These are phyloP conservation scores for Habrosyne pyritoides DNA, from an alignment of 2,888 invertebrate species.

Conservation along the genomic window DNA sequence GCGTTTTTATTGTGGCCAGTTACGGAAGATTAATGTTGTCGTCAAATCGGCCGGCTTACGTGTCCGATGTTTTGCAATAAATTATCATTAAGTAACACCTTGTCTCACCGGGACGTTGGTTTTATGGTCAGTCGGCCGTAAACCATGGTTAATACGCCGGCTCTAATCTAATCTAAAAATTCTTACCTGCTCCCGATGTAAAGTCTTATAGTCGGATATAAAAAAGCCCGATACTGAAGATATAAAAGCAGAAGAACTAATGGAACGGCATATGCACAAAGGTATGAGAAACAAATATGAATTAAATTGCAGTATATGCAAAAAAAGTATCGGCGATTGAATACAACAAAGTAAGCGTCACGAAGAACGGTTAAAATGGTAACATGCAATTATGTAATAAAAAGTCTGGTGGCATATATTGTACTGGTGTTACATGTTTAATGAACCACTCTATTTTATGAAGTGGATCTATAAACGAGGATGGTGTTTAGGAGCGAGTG, in stretches of 20 bases:
- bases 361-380: conserved; percentile 51
- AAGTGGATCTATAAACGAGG: conserved; percentile 66
- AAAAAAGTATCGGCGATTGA: conserved; percentile 30
- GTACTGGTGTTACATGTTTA: conserved; percentile 57
- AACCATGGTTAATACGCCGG: conserved; percentile 60
- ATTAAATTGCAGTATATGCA: conserved; percentile 51
- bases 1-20: conserved; percentile 62
- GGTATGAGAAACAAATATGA: conserved; percentile 52
- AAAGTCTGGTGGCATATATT: conserved; percentile 51
- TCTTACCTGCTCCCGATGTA: conserved; percentile 71
- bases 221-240: conserved; percentile 43
- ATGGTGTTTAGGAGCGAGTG: conserved; percentile 55
- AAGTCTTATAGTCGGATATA: conserved; percentile 49
- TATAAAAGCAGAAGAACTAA: conserved; percentile 50
- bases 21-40: conserved; percentile 75
- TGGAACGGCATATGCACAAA: conserved; percentile 53
- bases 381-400: conserved; percentile 70
- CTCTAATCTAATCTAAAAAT: conserved; percentile 73
- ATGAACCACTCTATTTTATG: conserved; percentile 75
- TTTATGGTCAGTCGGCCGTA: conserved; percentile 67
- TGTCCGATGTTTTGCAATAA: conserved; percentile 73
- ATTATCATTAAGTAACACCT: conserved; percentile 81
- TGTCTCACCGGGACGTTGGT: conserved; percentile 58
- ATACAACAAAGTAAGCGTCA: conserved; percentile 52
- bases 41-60: conserved; percentile 59